Conservation (phyloP, 2,888 invertebrate genomes). For the Aspidapion aeneum region DNA sequence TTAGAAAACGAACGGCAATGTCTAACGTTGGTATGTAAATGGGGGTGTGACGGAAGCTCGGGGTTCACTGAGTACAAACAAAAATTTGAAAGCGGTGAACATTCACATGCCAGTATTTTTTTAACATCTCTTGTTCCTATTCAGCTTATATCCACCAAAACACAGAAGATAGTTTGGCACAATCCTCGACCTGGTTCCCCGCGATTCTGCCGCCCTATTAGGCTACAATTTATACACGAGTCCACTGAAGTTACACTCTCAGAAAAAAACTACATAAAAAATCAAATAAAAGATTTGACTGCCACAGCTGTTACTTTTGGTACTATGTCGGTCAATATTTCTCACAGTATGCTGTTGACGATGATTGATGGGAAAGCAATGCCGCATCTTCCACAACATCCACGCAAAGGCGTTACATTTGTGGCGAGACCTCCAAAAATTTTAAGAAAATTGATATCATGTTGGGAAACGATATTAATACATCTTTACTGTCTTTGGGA, state of each 20-base stretch:
- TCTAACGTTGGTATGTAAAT: conserved; percentile 23
- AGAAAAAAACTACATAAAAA: conserved; percentile 29
- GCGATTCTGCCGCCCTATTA: conserved; percentile 34
- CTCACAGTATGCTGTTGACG: conserved; percentile 21
- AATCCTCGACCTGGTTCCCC: conserved; percentile 35
- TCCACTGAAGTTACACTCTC: conserved; percentile 30
- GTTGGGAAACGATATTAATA: not conserved
- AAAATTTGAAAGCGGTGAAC: conserved; percentile 28
- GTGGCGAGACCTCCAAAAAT: conserved; percentile 30
- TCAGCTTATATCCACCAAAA: conserved; percentile 20
- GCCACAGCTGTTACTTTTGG: not conserved
- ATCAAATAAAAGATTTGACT: not conserved
- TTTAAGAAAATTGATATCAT: conserved; percentile 10
- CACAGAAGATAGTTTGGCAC: conserved; percentile 31
- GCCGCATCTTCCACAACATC: conserved; percentile 20
- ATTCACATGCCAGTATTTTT: conserved; percentile 34
- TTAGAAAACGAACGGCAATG: conserved; percentile 16
- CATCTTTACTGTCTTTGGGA: conserved; percentile 10
- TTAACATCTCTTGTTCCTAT: conserved; percentile 31
- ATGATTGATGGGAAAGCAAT: conserved; percentile 32
- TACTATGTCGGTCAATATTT: conserved; percentile 2
- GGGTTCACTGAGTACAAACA: conserved; percentile 32
- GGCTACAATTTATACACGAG: conserved; percentile 33
- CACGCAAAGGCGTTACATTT: conserved; percentile 29
- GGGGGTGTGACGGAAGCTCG: conserved; percentile 34